Conservation (phyloP, 2,113 vertebrate species). For the Corythaixoides concolor region DNA sequence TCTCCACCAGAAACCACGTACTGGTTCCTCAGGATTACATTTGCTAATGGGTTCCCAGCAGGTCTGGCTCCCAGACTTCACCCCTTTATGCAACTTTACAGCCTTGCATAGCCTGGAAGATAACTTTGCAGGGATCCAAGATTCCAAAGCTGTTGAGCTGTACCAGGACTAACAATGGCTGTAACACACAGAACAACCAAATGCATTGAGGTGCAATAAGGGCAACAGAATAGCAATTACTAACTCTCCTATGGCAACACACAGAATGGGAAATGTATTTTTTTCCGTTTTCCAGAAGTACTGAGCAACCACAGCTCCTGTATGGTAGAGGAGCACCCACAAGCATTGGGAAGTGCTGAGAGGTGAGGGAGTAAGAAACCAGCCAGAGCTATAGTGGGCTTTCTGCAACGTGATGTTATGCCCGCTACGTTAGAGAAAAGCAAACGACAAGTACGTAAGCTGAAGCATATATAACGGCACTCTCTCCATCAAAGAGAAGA, state of each 20-base stretch:
- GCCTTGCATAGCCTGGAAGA: neutral
- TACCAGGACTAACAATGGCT: neutral
- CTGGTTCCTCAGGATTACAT: neutral
- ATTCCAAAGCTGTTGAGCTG: neutral
- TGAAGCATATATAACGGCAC: neutral
- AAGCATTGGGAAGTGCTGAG: neutral
- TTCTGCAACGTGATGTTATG: neutral
- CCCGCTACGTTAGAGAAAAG: neutral
- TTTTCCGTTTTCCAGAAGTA: neutral
- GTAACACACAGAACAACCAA: neutral
- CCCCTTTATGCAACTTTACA: neutral
- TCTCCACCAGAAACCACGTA: neutral
- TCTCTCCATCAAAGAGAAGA: neutral
- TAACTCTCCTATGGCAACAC: neutral
- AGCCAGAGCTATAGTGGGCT: neutral
- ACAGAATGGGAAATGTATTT: neutral
- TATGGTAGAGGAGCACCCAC: neutral
- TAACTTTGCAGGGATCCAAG: neutral
- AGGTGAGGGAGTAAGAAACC: neutral
- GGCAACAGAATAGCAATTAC: neutral
- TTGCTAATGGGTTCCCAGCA: neutral
- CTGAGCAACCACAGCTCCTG: neutral
- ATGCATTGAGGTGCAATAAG: neutral
- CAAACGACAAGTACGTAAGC: neutral
- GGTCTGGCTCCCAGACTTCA: neutral